Evolutionary conservation across 2,797 vertebrate species (phyloP).

Genomic region (Sitta carolinensis): DNA sequence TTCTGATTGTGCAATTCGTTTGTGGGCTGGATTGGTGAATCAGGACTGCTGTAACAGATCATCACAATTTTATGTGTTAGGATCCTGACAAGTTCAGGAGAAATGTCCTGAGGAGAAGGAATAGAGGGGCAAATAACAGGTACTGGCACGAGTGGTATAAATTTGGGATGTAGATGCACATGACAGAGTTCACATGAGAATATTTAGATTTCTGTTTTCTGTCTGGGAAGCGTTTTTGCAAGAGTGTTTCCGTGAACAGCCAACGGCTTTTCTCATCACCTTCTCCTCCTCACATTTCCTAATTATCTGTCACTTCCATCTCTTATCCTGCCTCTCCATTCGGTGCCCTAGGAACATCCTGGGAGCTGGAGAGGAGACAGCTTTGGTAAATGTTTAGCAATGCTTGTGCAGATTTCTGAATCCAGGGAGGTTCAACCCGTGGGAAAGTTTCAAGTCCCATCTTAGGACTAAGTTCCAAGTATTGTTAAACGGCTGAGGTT

Average conservation of each 20-base stretch:
- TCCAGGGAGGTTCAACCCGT: not conserved
- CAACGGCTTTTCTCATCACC: not conserved
- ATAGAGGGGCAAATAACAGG: not conserved
- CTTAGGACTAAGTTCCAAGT: not conserved
- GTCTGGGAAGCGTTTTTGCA: not conserved
- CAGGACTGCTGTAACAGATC: not conserved
- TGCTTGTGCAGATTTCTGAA: not conserved
- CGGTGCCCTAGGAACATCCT: not conserved
- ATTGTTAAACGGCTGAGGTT: conserved; percentile 44
- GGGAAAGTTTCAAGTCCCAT: conserved; percentile 43
- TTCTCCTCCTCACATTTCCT: not conserved
- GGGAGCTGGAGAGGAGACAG: not conserved
- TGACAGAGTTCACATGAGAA: not conserved
- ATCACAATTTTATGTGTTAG: not conserved
- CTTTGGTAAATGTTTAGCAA: not conserved
- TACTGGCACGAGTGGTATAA: not conserved
- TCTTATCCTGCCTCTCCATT: not conserved
- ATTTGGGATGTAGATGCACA: not conserved
- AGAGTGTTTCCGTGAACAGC: not conserved
- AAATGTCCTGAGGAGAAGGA: not conserved
- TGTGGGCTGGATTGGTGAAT: not conserved
- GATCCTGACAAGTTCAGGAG: not conserved
- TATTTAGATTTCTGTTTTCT: not conserved
- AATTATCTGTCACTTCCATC: not conserved
- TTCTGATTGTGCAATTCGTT: not conserved